These are phyloP conservation scores for Onthophagus sagittarius DNA, from an alignment of 2,888 invertebrate genomes.

Conservation along the genomic window DNA sequence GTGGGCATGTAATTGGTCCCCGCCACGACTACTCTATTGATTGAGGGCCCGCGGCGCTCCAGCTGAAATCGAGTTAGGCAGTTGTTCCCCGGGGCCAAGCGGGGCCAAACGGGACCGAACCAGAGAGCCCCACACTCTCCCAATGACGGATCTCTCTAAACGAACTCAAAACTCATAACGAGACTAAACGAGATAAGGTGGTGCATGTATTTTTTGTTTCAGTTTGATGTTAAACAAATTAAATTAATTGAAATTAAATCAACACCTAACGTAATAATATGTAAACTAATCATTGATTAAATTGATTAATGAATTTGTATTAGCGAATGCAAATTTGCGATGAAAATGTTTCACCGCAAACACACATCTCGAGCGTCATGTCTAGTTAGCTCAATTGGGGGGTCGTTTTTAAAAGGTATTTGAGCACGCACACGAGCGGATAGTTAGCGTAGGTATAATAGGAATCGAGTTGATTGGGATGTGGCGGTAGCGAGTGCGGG, in stretches of 20 bases:
- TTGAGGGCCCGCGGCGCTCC: slow-evolving; percentile 48
- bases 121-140: background rate
- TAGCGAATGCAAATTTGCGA: too few species aligned
- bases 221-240: too few species aligned
- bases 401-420: slow-evolving; percentile 7
- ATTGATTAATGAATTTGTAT: background rate
- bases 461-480: slow-evolving; percentile 11
- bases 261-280: too few species aligned
- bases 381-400: slow-evolving; percentile 9
- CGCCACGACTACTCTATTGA: slow-evolving; percentile 51
- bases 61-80: slow-evolving; percentile 49
- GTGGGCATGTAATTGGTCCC: slow-evolving; percentile 54
- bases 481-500: slow-evolving; percentile 2
- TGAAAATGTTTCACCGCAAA: background rate
- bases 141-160: background rate
- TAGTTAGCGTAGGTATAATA: slow-evolving; percentile 12
- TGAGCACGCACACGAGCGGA: slow-evolving; percentile 8
- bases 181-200: background rate
- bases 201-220: too few species aligned
- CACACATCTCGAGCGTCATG: background rate
- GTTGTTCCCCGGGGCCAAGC: slow-evolving; percentile 39
- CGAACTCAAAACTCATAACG: background rate
- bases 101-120: background rate
- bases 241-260: too few species aligned
- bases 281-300: background rate